These are phyloP conservation scores for Wasmannia auropunctata DNA, from an alignment of 1,140 invertebrate genomes.

Conservation along the genomic window DNA sequence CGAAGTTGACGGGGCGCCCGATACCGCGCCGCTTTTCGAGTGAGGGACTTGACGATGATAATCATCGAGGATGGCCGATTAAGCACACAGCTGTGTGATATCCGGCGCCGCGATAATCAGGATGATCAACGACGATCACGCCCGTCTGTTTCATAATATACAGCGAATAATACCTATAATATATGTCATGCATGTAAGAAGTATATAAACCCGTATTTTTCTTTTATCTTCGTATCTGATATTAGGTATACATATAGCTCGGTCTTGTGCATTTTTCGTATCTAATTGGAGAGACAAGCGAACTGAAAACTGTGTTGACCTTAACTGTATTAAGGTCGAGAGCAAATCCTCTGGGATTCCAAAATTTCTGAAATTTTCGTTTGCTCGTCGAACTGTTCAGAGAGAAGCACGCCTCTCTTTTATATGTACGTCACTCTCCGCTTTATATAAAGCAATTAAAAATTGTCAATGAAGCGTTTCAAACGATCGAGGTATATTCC, in stretches of 20 bases:
- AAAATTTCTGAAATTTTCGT: neutral
- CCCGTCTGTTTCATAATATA: neutral
- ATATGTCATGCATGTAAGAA: neutral
- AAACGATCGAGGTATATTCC: neutral
- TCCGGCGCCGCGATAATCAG: neutral
- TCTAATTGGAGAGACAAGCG: neutral
- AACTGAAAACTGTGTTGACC: neutral
- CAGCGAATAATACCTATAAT: neutral
- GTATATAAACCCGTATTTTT: neutral
- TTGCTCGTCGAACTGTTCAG: neutral
- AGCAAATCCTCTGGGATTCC: neutral
- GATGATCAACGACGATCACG: neutral
- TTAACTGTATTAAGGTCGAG: neutral
- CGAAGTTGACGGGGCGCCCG: neutral
- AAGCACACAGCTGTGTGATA: conserved; percentile 5
- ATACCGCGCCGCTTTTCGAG: neutral
- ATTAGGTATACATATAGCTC: neutral
- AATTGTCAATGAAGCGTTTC: neutral
- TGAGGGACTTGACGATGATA: neutral
- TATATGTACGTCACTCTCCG: neutral
- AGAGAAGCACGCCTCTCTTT: neutral
- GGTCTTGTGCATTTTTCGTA: neutral
- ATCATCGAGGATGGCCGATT: conserved; percentile 9
- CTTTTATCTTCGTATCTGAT: neutral
- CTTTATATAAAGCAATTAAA: neutral